These are phyloP conservation scores for Leptopilina drosophilae DNA, from an alignment of 2,888 invertebrate genomes.

Conservation along the genomic window DNA sequence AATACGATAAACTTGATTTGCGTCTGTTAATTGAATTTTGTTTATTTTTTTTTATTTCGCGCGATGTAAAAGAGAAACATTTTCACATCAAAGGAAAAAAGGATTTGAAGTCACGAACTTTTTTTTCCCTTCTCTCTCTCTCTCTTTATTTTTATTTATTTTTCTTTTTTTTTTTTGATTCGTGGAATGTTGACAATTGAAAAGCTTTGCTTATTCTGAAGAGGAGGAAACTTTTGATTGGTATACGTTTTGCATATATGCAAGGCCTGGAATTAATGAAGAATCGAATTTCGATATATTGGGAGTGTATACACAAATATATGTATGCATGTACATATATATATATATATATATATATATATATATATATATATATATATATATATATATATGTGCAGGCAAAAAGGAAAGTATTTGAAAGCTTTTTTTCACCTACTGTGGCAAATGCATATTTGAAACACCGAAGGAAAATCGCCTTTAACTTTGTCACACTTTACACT, in stretches of 20 bases:
- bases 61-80: background rate
- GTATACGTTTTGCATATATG: slow-evolving; percentile 28
- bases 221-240: slow-evolving; percentile 13
- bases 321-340: background rate
- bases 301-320: background rate
- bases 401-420: background rate
- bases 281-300: slow-evolving; percentile 36
- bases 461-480: background rate
- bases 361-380: background rate
- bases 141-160: background rate
- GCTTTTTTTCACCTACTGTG: slow-evolving; percentile 12
- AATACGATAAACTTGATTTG: background rate
- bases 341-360: background rate
- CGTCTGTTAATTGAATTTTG: background rate
- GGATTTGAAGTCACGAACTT: background rate
- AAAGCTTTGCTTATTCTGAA: slow-evolving; percentile 7
- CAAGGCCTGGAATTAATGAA: slow-evolving; percentile 22
- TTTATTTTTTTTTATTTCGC: background rate
- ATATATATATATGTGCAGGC: background rate
- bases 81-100: background rate
- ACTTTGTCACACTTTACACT: slow-evolving; percentile 12
- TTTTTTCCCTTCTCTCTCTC: background rate
- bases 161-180: background rate
- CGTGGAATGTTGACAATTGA: slow-evolving; percentile 5
- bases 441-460: background rate